These are phyloP conservation scores for Paracanthobrama guichenoti DNA, from an alignment of 2,113 vertebrate species.

Conservation along the genomic window DNA sequence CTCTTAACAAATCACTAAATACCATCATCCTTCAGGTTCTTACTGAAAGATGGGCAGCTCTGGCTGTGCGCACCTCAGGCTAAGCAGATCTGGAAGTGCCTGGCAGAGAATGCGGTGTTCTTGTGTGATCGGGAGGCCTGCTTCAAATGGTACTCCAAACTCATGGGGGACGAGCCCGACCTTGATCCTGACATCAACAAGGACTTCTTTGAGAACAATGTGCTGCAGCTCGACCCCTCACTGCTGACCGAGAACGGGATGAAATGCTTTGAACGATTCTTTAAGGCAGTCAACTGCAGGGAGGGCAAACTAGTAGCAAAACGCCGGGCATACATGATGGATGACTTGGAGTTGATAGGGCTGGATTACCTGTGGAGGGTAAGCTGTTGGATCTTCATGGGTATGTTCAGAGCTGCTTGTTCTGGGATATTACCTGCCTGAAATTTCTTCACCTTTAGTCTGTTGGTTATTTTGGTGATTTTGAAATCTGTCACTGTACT, in stretches of 20 bases:
- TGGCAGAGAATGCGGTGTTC: conserved; percentile 98
- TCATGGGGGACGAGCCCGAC: conserved; percentile 99
- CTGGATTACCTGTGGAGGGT: conserved; percentile 99
- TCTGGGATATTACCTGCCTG: background rate
- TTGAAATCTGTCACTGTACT: background rate
- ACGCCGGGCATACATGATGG: conserved; percentile 99
- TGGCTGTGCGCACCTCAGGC: conserved; percentile 99
- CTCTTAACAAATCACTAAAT: background rate
- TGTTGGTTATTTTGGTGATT: background rate
- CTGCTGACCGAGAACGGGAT: conserved; percentile 98
- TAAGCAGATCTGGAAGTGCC: conserved; percentile 99
- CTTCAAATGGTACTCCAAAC: conserved; percentile 99
- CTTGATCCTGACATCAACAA: conserved; percentile 99
- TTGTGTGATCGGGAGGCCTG: conserved; percentile 99
- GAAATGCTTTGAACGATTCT: conserved; percentile 99
- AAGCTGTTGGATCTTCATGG: conserved; percentile 49
- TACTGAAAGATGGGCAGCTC: conserved; percentile 97
- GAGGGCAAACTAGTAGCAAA: conserved; percentile 98
- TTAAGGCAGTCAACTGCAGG: conserved; percentile 99
- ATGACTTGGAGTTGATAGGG: conserved; percentile 98
- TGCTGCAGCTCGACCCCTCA: conserved; percentile 97
- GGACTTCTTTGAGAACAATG: conserved; percentile 99
- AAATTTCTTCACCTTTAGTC: background rate
- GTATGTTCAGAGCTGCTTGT: background rate
- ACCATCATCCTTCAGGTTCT: conserved; percentile 81